Percentiles rank a stretch among this genome's conserved stretches.
phyloP scores from a whole-genome alignment of 2,113 vertebrate species.

The Barnardius zonarius region DNA sequence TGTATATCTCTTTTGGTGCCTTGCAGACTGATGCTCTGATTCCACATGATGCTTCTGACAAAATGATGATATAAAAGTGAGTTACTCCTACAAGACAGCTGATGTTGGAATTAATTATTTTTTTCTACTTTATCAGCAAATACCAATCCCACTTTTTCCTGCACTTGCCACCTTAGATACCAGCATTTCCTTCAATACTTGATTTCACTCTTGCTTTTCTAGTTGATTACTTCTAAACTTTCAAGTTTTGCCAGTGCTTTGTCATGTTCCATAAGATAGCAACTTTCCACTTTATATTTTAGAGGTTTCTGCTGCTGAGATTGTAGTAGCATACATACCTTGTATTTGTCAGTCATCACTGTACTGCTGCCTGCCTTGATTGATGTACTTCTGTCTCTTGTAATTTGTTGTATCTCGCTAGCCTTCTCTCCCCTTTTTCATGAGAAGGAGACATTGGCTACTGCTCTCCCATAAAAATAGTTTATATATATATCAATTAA shows the following conservation, averaged over 20 bases:
- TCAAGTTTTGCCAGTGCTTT: neutral
- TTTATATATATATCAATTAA: neutral
- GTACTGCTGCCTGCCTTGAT: neutral
- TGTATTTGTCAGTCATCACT: neutral
- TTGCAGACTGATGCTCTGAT: neutral
- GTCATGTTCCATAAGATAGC: neutral
- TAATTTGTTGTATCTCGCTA: neutral
- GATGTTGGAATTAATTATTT: neutral
- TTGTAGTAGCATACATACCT: no score
- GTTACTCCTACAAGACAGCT: neutral
- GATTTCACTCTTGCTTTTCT: neutral
- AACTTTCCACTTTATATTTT: neutral
- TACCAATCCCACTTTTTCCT: neutral
- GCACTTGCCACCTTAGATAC: neutral
- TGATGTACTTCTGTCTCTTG: neutral
- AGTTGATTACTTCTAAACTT: neutral
- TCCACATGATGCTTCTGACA: neutral
- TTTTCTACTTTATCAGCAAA: neutral
- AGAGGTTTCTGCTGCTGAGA: neutral
- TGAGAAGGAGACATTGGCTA: neutral
- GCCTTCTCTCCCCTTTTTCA: neutral
- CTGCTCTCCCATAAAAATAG: neutral
- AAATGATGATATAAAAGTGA: neutral
- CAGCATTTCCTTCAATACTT: accelerated
- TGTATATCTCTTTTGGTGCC: neutral